These are phyloP conservation scores for Hypocryptadius cinnamomeus DNA, from an alignment of 2,113 vertebrate genomes.

Conservation along the genomic window DNA sequence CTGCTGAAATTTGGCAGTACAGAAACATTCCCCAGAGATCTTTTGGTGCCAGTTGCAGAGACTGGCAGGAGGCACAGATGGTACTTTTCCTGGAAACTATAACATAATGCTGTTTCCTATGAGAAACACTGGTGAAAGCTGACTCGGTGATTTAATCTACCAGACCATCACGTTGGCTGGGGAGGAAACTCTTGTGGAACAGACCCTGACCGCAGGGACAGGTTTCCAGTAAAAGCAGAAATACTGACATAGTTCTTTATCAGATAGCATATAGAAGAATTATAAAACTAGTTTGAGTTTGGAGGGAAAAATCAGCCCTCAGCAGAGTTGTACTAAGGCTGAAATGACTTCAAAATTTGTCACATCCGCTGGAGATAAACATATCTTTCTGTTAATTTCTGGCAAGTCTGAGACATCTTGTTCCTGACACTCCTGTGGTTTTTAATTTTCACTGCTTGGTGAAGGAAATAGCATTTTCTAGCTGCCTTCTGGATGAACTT, in stretches of 20 bases:
- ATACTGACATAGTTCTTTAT: not conserved
- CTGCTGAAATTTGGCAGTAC: not conserved
- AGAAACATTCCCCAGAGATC: not conserved
- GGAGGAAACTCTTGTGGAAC: constrained; percentile 6
- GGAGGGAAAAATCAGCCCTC: not conserved
- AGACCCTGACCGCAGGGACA: not conserved
- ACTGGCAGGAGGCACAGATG: constrained; percentile 38
- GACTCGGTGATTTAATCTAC: not conserved
- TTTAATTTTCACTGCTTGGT: not conserved
- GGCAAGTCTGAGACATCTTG: not conserved
- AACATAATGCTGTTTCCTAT: constrained; percentile 6
- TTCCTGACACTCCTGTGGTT: not conserved
- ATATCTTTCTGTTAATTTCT: not conserved
- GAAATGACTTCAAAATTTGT: not conserved
- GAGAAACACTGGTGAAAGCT: not conserved
- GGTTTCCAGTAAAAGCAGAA: constrained; percentile 31
- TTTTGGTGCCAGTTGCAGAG: constrained; percentile 4
- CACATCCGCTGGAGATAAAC: not conserved
- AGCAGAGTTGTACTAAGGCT: not conserved
- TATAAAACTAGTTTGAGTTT: not conserved
- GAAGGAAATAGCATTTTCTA: not conserved
- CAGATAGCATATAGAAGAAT: not conserved
- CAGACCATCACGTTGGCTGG: not conserved
- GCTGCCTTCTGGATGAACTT: not conserved
- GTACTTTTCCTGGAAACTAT: constrained; percentile 32